A percentile compares a stretch with the other conserved stretches of the same genome.
These are phyloP conservation scores for Porphyrio hochstetteri DNA, from an alignment of 2,113 vertebrate genomes.

Conservation along the genomic window DNA sequence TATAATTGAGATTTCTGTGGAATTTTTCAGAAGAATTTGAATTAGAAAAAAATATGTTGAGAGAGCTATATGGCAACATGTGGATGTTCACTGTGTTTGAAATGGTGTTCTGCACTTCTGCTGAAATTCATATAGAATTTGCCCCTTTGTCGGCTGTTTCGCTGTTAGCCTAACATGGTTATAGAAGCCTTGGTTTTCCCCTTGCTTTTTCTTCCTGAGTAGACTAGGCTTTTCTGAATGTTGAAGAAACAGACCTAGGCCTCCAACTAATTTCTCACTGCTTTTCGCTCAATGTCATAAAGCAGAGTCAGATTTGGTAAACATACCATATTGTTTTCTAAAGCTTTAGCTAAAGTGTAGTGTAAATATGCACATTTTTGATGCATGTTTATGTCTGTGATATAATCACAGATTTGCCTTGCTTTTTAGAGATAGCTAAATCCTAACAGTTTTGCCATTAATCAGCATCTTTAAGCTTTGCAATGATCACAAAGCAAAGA, in stretches of 20 bases:
- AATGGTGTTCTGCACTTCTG: slow-evolving; percentile 55
- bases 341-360: not conserved
- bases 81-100: slow-evolving; percentile 64
- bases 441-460: slow-evolving; percentile 10
- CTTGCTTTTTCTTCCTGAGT: slow-evolving; percentile 14
- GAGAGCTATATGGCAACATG: slow-evolving; percentile 72
- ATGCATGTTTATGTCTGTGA: not conserved
- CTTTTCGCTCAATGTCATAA: not conserved
- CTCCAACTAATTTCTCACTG: not conserved
- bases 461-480: slow-evolving; percentile 23
- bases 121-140: slow-evolving; percentile 45
- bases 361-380: not conserved
- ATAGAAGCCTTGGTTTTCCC: slow-evolving; percentile 20
- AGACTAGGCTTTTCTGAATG: not conserved
- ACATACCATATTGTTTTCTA: not conserved
- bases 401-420: slow-evolving; percentile 18
- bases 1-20: slow-evolving; percentile 19
- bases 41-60: slow-evolving; percentile 19
- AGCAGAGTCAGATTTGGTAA: not conserved
- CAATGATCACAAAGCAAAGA: not conserved
- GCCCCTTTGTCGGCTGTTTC: slow-evolving; percentile 27
- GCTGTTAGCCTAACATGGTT: slow-evolving; percentile 54
- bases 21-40: slow-evolving; percentile 17
- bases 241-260: not conserved
- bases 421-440: slow-evolving; percentile 22